Base-by-base conservation (phyloP, 1,140 invertebrate genomes). In the Drosophila athabasca region DNA sequence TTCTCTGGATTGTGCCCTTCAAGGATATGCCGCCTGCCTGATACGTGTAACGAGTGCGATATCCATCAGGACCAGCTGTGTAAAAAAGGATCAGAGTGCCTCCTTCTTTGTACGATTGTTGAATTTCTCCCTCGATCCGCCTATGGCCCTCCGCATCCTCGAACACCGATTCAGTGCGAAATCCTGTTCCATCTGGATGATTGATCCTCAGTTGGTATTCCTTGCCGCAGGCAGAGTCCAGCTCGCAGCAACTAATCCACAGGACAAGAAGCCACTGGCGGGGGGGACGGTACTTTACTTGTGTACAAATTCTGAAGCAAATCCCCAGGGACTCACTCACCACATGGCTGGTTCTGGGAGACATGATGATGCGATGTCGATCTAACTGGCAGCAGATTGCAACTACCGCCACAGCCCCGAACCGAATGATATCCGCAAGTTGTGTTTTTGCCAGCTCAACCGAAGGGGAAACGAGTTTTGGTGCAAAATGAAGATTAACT, bases 321-420 rank as follows among this genome's bases (percentile, higher is more conserved):
- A 19, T 13, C 6, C 8, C 6, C 13, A 2, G 11, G 6, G 1
- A 67, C 50, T 55, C 62, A 68, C 66, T 55, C 62, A 68, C 66
- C 44, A 24, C 43, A 6, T 17, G 19, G 11, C 49, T 48, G 29
- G 19, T 31, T 39, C 26, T 48, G 31, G 5, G 24, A 31, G 62
- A 48, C 66, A 68, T 67, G 66, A 68, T 67, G 66, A 48, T 55
- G 66, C 67, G 24, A 49, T 68, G 66, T 68, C 55, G 50, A 39
- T 15, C 9, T 15, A 6, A 31, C 41, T 35, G 62, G 15, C 31
- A 22, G 24, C 50, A 11, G 48, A 31, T 26, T 69, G 50, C 50
- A 69, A 69, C 49, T 69, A 55, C 15, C 24, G 68, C 49, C 68
- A 55, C 15, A 19, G 17, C 17, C 17, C 17, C 17, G 17, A 19